Evolutionary conservation across 2,113 vertebrate species (phyloP).

Genomic region (Ifrita kowaldi): DNA sequence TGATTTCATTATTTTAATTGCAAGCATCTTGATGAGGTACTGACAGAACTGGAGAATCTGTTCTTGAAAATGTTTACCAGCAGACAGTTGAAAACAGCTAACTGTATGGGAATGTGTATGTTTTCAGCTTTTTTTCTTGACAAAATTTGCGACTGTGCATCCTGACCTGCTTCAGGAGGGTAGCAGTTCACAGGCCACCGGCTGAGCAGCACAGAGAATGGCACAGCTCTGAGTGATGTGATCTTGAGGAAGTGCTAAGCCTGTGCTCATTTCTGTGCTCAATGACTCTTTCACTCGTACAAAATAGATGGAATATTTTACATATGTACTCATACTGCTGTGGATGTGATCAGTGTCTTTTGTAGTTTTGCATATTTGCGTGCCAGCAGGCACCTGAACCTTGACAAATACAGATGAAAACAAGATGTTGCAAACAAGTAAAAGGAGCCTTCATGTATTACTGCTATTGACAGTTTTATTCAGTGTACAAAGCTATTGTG

Average conservation of each 20-base stretch:
- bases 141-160: not conserved
- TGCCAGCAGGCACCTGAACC: not conserved
- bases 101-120: not conserved
- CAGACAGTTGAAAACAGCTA: not conserved
- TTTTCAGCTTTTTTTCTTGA: not conserved
- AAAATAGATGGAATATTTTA: not conserved
- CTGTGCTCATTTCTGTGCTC: not conserved
- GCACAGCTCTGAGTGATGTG: not conserved
- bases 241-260: not conserved
- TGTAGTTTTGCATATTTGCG: not conserved
- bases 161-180: not conserved
- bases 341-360: not conserved
- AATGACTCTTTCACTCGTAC: fast-evolving
- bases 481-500: not conserved
- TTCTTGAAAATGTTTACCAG: not conserved
- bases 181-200: fast-evolving
- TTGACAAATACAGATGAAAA: not conserved
- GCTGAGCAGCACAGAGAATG: fast-evolving
- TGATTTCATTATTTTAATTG: not conserved
- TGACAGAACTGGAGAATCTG: not conserved
- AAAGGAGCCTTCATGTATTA: not conserved
- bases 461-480: not conserved
- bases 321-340: not conserved
- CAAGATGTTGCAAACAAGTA: not conserved
- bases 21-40: not conserved